Percentiles rank a stretch among this genome's conserved stretches.
phyloP scores from a whole-genome alignment of 2,888 invertebrate genomes.

The Chalcis sispes region DNA sequence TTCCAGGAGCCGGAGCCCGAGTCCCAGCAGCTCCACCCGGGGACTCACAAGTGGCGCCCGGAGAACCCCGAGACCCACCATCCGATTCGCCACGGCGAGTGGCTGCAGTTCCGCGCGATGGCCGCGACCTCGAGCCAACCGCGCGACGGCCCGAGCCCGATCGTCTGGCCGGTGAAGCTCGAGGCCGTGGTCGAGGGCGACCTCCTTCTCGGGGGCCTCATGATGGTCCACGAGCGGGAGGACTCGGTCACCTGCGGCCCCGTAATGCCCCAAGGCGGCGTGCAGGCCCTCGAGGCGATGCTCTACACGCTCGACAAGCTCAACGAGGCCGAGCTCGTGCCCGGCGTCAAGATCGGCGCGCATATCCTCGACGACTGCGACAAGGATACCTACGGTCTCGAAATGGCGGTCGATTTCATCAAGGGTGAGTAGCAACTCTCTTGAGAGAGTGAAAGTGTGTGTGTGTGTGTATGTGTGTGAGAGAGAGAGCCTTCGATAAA shows the following conservation, averaged over 20 bases:
- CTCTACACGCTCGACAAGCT: constrained; percentile 91
- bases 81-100: constrained; percentile 68
- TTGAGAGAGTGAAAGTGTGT: not conserved
- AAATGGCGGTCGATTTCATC: constrained; percentile 97
- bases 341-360: constrained; percentile 89
- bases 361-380: constrained; percentile 96
- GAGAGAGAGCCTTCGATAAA: not conserved
- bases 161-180: constrained; percentile 87
- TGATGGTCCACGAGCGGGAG: constrained; percentile 96
- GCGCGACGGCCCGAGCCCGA: constrained; percentile 1
- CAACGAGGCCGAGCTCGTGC: constrained; percentile 83
- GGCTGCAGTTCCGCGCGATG: constrained; percentile 65
- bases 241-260: constrained; percentile 93
- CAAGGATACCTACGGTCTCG: constrained; percentile 95
- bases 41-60: constrained; percentile 51
- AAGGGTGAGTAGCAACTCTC: constrained; percentile 85
- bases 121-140: constrained; percentile 49
- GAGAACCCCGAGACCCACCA: constrained; percentile 68
- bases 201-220: constrained; percentile 91
- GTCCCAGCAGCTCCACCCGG: not conserved
- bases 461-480: not conserved
- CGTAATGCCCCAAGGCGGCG: constrained; percentile 95
- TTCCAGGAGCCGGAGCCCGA: constrained; percentile 32
- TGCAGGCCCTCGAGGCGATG: constrained; percentile 94
- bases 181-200: constrained; percentile 89